phyloP scores from a whole-genome alignment of 2,888 invertebrate genomes.

The Ennomos quercinarius region DNA sequence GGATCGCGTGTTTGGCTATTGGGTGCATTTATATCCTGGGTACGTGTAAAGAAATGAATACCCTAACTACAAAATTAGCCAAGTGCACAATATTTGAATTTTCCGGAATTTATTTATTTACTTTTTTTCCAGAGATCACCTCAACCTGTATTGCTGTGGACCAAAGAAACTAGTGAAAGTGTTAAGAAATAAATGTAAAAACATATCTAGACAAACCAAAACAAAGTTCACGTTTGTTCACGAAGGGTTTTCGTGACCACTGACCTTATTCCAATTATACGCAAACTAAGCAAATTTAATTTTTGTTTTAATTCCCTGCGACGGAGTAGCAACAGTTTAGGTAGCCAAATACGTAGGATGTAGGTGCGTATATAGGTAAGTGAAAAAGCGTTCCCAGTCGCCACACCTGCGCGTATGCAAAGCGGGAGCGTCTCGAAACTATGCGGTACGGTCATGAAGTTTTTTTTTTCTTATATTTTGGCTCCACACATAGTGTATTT shows the following conservation, averaged over 20 bases:
- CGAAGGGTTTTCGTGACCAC: constrained; percentile 72
- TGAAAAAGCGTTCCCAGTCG: no score
- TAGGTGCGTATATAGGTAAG: no score
- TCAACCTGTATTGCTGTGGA: constrained; percentile 79
- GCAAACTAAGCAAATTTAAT: neutral
- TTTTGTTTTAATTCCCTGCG: neutral
- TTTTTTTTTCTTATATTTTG: no score
- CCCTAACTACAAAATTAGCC: no score
- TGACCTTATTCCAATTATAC: constrained; percentile 24
- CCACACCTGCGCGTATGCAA: no score
- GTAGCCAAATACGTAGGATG: no score
- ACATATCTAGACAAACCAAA: constrained; percentile 61
- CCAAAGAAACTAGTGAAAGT: constrained; percentile 80
- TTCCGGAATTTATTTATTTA: neutral
- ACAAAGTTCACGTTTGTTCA: constrained; percentile 75
- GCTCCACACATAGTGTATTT: no score
- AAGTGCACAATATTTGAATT: no score
- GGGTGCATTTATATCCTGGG: constrained; percentile 80
- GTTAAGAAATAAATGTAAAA: constrained; percentile 67
- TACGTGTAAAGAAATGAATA: constrained; percentile 46
- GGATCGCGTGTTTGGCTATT: constrained; percentile 78
- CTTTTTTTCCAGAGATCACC: constrained; percentile 63
- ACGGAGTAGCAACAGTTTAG: no score
- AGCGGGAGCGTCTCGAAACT: no score
- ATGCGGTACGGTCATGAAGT: no score